phyloP scores from a whole-genome alignment of 2,888 invertebrate genomes.

The Apamea crenata region DNA sequence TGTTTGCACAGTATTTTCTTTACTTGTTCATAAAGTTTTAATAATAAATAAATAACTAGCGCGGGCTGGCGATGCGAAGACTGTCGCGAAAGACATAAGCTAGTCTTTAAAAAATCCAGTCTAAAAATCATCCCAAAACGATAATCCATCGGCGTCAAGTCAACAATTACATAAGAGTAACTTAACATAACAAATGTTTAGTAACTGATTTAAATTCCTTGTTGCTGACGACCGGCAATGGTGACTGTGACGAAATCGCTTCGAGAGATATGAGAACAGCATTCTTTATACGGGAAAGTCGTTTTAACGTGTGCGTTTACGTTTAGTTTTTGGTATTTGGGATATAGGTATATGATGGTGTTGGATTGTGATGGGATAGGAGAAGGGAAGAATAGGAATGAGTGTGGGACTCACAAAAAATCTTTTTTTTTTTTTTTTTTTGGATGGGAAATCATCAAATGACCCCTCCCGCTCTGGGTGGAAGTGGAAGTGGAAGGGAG shows the following conservation, averaged over 20 bases:
- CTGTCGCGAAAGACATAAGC: too few relatives aligned
- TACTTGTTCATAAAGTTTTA: too few relatives aligned
- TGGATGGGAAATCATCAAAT: too few relatives aligned
- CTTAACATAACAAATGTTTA: conserved; percentile 61
- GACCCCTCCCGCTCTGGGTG: too few relatives aligned
- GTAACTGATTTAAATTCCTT: conserved; percentile 69
- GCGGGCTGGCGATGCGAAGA: background rate
- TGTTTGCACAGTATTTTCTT: too few relatives aligned
- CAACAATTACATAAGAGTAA: conserved; percentile 57
- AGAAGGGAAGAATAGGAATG: background rate
- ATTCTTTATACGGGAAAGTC: conserved; percentile 68
- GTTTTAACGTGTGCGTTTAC: conserved; percentile 22
- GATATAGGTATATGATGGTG: conserved; percentile 5
- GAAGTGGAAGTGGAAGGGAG: too few relatives aligned
- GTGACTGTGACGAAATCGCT: conserved; percentile 55
- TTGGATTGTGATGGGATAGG: background rate
- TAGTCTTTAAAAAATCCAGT: background rate
- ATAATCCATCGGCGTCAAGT: conserved; percentile 30
- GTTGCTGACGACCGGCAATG: conserved; percentile 54
- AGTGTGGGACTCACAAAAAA: background rate
- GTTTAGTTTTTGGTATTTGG: conserved; percentile 23
- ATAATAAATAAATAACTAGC: background rate
- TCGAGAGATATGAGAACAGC: conserved; percentile 61
- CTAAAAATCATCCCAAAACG: conserved; percentile 15
- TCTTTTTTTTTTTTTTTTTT: too few relatives aligned